phyloP scores from a whole-genome alignment of 2,113 vertebrate species.

The Ochotona curzoniae region DNA sequence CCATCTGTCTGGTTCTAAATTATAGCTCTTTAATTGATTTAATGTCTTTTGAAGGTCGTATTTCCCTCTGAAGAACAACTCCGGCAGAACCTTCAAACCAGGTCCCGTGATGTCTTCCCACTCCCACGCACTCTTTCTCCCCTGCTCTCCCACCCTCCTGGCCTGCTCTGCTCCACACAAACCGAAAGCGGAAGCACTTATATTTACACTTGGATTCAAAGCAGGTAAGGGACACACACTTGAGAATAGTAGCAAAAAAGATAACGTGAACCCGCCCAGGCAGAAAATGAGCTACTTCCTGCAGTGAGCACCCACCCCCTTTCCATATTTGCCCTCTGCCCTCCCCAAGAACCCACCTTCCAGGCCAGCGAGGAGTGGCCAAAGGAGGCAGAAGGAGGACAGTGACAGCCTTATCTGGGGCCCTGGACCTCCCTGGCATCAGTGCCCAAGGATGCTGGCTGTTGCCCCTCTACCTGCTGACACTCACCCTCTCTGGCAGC shows the following conservation, averaged over 20 bases:
- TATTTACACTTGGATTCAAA: neutral
- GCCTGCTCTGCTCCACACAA: neutral
- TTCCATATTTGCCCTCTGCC: neutral
- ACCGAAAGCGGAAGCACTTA: neutral
- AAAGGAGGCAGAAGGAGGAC: neutral
- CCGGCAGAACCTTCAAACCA: neutral
- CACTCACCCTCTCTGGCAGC: slow-evolving; percentile 71
- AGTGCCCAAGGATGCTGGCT: neutral
- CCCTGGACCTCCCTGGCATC: neutral
- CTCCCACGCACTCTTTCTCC: neutral
- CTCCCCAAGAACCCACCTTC: neutral
- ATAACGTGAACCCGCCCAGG: neutral
- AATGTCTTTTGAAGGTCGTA: neutral
- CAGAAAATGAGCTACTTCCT: no score
- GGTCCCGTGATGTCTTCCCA: neutral
- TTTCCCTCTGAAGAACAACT: neutral
- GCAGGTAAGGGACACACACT: neutral
- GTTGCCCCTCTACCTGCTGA: neutral
- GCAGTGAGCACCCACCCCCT: no score
- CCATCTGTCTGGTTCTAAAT: neutral
- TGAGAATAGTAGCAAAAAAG: neutral
- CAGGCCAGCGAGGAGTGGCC: neutral
- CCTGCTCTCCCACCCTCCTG: neutral
- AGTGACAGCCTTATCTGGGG: no score
- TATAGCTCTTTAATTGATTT: neutral